A percentile compares a stretch with the other conserved stretches of the same genome.
These are phyloP conservation scores for Sander vitreus DNA, from an alignment of 2,113 vertebrate species.

Conservation along the genomic window DNA sequence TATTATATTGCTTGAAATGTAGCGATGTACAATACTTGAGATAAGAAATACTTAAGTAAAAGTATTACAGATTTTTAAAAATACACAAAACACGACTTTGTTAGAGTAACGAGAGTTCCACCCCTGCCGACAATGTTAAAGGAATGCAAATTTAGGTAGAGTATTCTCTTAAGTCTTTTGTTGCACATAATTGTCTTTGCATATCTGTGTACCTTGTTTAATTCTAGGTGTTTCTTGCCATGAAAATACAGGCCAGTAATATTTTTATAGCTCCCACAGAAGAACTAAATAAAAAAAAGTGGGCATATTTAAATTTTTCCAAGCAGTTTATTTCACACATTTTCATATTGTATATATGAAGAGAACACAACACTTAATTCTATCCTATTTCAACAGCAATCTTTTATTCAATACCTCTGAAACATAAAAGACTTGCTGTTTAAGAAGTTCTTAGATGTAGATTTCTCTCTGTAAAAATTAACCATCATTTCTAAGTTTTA, in stretches of 20 bases:
- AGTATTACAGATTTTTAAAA: neutral
- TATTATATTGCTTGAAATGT: neutral
- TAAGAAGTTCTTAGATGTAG: neutral
- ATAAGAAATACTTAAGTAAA: neutral
- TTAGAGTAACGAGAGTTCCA: neutral
- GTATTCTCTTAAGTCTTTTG: no score
- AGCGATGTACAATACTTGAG: neutral
- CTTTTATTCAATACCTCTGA: neutral
- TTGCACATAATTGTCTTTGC: no score
- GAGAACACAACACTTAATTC: neutral
- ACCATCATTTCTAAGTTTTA: slow-evolving; percentile 4
- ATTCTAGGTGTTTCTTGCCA: no score
- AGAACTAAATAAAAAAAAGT: neutral
- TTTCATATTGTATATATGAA: no score
- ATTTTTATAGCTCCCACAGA: neutral
- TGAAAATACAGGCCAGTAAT: no score
- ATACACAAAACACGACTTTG: neutral
- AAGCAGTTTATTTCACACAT: neutral
- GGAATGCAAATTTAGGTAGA: no score
- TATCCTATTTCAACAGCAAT: neutral
- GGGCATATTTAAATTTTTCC: neutral
- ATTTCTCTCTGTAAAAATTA: neutral
- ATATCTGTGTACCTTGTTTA: no score
- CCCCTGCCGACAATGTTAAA: neutral
- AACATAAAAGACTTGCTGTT: neutral